Evolutionary conservation across 2,113 vertebrate genomes (phyloP).

Genomic region (Chelonoidis abingdonii): DNA sequence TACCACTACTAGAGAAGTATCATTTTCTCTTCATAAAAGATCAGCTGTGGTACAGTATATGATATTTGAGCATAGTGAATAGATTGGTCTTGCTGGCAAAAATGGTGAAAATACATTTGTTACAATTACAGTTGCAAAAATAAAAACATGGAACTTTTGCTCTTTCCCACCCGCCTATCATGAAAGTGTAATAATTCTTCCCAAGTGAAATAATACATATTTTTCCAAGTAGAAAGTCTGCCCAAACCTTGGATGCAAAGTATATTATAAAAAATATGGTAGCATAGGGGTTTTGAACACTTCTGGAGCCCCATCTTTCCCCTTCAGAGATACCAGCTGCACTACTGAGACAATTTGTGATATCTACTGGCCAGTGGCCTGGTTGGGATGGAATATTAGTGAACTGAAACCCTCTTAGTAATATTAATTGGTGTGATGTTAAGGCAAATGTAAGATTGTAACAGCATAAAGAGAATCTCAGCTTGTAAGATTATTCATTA

Average conservation of each 20-base stretch:
- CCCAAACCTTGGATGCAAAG: neutral
- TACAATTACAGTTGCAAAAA: neutral
- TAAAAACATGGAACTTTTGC: neutral
- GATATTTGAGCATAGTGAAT: neutral
- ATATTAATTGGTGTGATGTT: neutral
- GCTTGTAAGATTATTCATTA: neutral
- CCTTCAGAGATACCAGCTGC: neutral
- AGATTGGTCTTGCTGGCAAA: neutral
- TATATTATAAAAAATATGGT: neutral
- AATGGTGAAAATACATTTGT: neutral
- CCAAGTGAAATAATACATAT: neutral
- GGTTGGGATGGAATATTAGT: neutral
- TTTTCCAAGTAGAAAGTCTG: neutral
- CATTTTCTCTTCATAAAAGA: neutral
- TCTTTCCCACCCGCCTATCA: fast-evolving
- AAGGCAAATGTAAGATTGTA: neutral
- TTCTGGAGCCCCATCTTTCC: neutral
- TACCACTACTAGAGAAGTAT: neutral
- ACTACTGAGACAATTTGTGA: neutral
- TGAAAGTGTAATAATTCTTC: neutral
- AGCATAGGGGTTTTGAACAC: neutral
- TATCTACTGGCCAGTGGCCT: neutral
- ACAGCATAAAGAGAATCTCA: neutral
- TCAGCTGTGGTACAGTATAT: neutral
- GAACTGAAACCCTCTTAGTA: neutral